Conservation (phyloP, 1,140 invertebrate genomes). For the Trichoplusia ni region DNA sequence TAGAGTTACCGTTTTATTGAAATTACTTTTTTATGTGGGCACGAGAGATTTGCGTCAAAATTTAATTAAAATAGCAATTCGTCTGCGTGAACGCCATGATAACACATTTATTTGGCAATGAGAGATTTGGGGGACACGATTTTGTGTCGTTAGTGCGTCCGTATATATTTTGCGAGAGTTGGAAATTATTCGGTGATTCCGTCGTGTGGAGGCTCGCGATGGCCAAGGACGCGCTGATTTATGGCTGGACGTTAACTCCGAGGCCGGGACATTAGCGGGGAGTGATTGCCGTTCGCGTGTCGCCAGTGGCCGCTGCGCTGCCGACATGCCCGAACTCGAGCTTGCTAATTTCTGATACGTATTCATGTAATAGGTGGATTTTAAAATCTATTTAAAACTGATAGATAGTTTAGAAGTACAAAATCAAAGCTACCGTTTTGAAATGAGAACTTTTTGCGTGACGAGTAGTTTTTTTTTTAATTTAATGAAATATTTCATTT, state of each 20-base stretch:
- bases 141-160: conserved; percentile 24
- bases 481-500: too few relatives aligned
- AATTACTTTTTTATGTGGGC: conserved; percentile 38
- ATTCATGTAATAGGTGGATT: conserved; percentile 6
- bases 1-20: conserved; percentile 15
- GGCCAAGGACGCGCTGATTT: conserved; percentile 36
- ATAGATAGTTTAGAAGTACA: too few relatives aligned
- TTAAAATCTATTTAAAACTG: too few relatives aligned
- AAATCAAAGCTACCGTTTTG: too few relatives aligned
- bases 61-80: conserved; percentile 41
- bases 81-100: conserved; percentile 18
- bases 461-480: too few relatives aligned
- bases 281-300: conserved; percentile 31
- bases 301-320: background rate
- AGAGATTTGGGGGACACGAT: conserved; percentile 7
- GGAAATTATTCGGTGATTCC: conserved; percentile 38
- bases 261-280: conserved; percentile 35
- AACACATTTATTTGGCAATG: conserved; percentile 17
- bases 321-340: background rate
- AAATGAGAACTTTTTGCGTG: too few relatives aligned
- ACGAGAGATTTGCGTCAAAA: conserved; percentile 35
- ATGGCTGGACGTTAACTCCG: conserved; percentile 38
- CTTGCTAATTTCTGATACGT: conserved; percentile 2
- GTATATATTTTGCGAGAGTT: conserved; percentile 17
- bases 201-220: conserved; percentile 20